Evolutionary conservation across 1,140 invertebrate genomes (phyloP), one percentile per base, ranked within the genome.

Genomic region (Ridgeia piscesae): DNA sequence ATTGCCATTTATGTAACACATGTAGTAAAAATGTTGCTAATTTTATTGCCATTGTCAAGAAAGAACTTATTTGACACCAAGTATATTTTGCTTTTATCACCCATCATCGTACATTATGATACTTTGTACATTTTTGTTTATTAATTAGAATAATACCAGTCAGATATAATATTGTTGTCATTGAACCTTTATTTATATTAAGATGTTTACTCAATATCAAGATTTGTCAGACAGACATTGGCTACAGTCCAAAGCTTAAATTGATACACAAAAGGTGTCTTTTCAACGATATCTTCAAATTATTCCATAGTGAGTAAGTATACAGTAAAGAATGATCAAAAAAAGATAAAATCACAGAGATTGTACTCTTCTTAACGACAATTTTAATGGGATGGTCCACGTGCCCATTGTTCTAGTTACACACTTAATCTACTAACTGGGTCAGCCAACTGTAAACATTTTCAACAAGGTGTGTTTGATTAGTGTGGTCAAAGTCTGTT

Each of bases 401-500:
- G 27, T 77, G 58, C 17, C 58, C 58, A 77, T 77, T 77, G 58
- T 77, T 77, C 58, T 77, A 1, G 58, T 77, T 77, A 77, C 0
- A 77, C 58, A 77, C 58, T 77, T 77, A 77, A 77, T 77, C 58
- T 77, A 21, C 58, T 77, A 77, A 77, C 58, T 77, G 58, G 58
- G 58, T 77, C 58, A 77, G 2, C 58, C 17, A 77, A 77, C 58
- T 77, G 58, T 77, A 77, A 77, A 77, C 58, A 77, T 77, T 77
- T 77, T 77, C 58, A 77, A 77, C 58, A 77, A 77, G 58, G 58
- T 77, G 58, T 77, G 58, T 77, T 77, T 77, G 58, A 77, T 77
- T 77, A 77, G 58, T 77, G 58, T 77, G 58, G 17, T 77, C 58
- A 77, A 77, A 77, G 58, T 77, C 58, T 77, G 58, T 77, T 77